Base-by-base conservation (phyloP, 2,113 vertebrate genomes). In the Mormyrus lacerda region DNA sequence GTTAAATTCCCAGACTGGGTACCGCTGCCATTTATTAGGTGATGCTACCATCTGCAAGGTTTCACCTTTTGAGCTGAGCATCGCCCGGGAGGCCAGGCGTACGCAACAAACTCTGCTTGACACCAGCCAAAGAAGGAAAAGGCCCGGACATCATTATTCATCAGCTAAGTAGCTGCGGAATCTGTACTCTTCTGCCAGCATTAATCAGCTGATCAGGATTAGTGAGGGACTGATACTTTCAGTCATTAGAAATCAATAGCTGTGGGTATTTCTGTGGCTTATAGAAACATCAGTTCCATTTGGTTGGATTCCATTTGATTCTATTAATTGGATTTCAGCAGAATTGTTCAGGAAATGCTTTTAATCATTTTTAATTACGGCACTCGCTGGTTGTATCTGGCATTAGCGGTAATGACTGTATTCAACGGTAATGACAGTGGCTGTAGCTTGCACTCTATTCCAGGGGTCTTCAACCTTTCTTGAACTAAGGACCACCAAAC, bases 251-350 rank as follows among this genome's bases (percentile, higher is more conserved):
- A 47, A 47, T 39, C 42, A 88, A 47, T 44, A 47, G 58, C 61
- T 8, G 11, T 24, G 8, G 10, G 73, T 79, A 79, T 35, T 86
- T 50, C n/a, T 3, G 50, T 55, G 85, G 42, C 47, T 53, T 87
- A 53, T 87, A 53, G 50, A 53, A 53, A 87, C 50, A 87, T 87
- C 50, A 35, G 48, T 87, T 87, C 47, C 50, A 87, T 35, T 79
- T 53, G 85, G 48, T 47, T 35, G 19, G n/a, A 31, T 87, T 87
- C 27, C 27, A 87, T 87, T 53, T 53, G 85, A 87, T 87, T 87
- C n/a, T 35, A 31, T 31, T 84, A 84, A 84, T 87, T 87, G 87
- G 85, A 86, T 87, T 42, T 87, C 24, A 42, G 55, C 87, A 87
- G 87, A 87, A 87, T 35, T 87, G 85, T 53, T 9, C 11, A 53